Base-by-base conservation (phyloP, 2,888 invertebrate species). In the Iselma pallidipennis region DNA sequence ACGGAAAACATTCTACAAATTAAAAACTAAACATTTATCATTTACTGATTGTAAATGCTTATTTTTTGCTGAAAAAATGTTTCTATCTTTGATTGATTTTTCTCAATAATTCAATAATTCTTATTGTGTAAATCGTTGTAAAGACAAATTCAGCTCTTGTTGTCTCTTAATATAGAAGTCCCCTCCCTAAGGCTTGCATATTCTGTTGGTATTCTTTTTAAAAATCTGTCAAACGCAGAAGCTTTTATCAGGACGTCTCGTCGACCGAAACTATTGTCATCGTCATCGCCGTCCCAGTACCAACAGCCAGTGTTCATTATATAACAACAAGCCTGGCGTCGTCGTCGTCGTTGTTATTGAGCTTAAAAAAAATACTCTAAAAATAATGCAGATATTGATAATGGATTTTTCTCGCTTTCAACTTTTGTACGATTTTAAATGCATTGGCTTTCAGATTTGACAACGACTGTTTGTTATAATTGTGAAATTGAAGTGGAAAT, bases 341-440 rank as follows among this genome's bases (percentile, higher is more conserved):
- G 14, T 37, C 14, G 7, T 37, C 33, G 33, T 37, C 37, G 80
- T 79, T 79, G 79, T 77, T 78, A 75, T 74, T 75, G 76, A n/a
- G 14, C 9, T 3, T 4, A 33, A 33, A 14, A 31, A n/a, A 31
- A n/a, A n/a, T 2, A 31, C 76, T 76, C 71, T 73, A 73, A 75
- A 78, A 79, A 80, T 79, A 80, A 80, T 80, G 79, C 80, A 80
- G 79, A 80, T 79, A 80, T 79, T 78, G 79, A 77, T 78, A 78
- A 78, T 78, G 78, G 79, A 78, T 79, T 80, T 78, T 76, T 74
- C 73, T 67, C 70, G 75, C 75, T 76, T 77, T 76, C 74, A 71
- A 74, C 74, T 75, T 75, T 76, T 74, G 73, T 71, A 16, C 37
- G 71, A 72, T 74, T 76, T 74, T 73, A 72, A 75, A 76, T 73